These are phyloP conservation scores for Thymelicus sylvestris DNA, from an alignment of 2,888 invertebrate species.

Conservation along the genomic window DNA sequence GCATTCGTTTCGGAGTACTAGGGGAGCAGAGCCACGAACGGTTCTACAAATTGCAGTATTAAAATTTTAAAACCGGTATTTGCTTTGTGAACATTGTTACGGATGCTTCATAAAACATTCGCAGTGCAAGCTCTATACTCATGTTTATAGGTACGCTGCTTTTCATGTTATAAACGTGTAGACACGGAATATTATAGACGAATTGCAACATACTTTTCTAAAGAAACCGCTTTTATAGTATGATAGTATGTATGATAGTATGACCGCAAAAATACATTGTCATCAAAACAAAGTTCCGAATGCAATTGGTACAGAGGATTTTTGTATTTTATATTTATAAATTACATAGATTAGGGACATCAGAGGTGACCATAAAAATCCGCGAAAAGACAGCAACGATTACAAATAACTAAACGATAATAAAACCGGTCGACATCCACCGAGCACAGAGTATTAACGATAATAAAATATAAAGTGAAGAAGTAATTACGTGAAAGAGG, in stretches of 20 bases:
- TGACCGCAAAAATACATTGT: too few species aligned
- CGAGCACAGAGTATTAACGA: constrained; percentile 13
- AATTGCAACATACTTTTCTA: neutral
- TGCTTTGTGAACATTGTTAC: constrained; percentile 63
- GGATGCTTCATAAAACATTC: constrained; percentile 63
- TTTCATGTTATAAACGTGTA: neutral
- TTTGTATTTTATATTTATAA: too few species aligned
- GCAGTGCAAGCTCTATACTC: constrained; percentile 53
- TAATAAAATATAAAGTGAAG: constrained; percentile 57
- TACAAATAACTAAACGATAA: neutral
- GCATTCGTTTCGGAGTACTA: constrained; percentile 48
- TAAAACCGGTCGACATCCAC: constrained; percentile 21
- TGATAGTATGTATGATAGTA: too few species aligned
- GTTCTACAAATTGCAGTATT: constrained; percentile 66
- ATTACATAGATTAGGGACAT: too few species aligned
- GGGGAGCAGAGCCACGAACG: constrained; percentile 46
- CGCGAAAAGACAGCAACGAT: neutral
- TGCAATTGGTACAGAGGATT: too few species aligned
- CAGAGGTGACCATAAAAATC: neutral
- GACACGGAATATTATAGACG: neutral
- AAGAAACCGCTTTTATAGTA: too few species aligned
- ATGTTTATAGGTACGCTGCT: constrained; percentile 19
- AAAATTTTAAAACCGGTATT: constrained; percentile 68
- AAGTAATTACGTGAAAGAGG: constrained; percentile 55
- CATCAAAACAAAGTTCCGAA: too few species aligned